Conservation (phyloP, 2,113 vertebrate species). For the Oryzias melastigma region DNA sequence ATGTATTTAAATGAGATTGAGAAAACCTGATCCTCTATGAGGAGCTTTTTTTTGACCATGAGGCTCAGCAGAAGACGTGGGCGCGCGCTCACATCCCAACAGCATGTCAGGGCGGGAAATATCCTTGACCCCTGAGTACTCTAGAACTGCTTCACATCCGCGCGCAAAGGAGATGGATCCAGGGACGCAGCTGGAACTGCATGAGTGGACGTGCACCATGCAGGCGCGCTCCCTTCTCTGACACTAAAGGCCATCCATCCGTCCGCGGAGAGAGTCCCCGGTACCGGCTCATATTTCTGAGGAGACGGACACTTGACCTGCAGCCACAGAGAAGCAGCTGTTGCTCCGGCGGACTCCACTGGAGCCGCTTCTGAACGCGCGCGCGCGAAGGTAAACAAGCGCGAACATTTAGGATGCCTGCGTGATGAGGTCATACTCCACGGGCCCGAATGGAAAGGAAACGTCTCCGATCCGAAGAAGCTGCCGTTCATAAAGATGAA, state of each 20-base stretch:
- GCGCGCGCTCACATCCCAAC: not conserved
- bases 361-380: too few relatives aligned
- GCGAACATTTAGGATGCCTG: not conserved
- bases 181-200: too few relatives aligned
- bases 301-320: conserved; percentile 13
- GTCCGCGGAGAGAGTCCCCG: conserved; percentile 26
- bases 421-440: too few relatives aligned
- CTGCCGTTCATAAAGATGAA: too few relatives aligned
- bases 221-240: conserved; percentile 6
- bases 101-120: not conserved
- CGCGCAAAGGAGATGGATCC: too few relatives aligned
- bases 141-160: too few relatives aligned
- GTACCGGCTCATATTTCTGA: conserved; percentile 52
- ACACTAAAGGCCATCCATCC: conserved; percentile 29
- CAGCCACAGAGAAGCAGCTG: conserved; percentile 23
- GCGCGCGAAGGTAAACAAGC: not conserved
- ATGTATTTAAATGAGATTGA: conserved; percentile 65
- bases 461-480: too few relatives aligned
- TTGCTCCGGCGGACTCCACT: conserved; percentile 19
- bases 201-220: too few relatives aligned
- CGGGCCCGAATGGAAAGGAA: too few relatives aligned
- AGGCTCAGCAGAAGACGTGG: conserved; percentile 1
- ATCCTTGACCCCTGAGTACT: too few relatives aligned
- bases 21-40: conserved; percentile 28
- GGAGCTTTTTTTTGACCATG: conserved; percentile 15